Evolutionary conservation across 2,113 vertebrate species (phyloP), one percentile per base, ranked within the genome.

Genomic region (Peromyscus leucopus): DNA sequence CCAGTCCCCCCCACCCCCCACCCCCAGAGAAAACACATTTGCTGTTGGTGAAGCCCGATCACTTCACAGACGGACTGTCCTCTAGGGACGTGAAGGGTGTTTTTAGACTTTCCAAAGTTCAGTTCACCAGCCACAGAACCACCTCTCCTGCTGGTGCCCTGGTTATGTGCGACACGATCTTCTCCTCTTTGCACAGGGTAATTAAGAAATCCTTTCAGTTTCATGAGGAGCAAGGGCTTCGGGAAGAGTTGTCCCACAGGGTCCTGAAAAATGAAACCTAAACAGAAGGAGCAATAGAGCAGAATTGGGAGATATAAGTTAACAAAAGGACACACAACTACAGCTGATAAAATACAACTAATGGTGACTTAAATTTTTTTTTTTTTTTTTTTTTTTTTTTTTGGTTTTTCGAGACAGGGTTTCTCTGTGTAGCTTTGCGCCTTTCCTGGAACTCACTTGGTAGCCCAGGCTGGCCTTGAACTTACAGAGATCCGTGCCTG

Each of bases 251-350:
- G 96, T 99, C 48, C 99, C 99, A 98, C 99, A 99, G 5, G 99
- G 99, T 36, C 99, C 99, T 78, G 98, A 98, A 98, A 99, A 99
- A 97, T 99, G 99, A 94, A 99, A 99, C 98, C 99, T 99, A 98
- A 36, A 98, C 94, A 1, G 94, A 93, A 96, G 94, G 19, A 90
- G 0, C 72, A 84, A 61, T 4, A 46, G 0, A 89, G 5, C 48
- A 31, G 86, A 71, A 57, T 93, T 74, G 86, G 9, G 74, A 76
- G 24, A 21, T 12, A 6, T 5, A 2, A 17, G 46, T 85, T 31
- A 74, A 79, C 16, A 26, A 78, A 67, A 51, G 2, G 4, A 59
- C 0, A 0, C 0, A 10, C 46, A 55, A 6, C 26, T 39, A 11
- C 51, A 83, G 31, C 28, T 36, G 78, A 46, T 28, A 78, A 57